Percentiles rank a stretch among this genome's conserved stretches.
phyloP scores from a whole-genome alignment of 2,113 vertebrate species.

The Colius striatus region DNA sequence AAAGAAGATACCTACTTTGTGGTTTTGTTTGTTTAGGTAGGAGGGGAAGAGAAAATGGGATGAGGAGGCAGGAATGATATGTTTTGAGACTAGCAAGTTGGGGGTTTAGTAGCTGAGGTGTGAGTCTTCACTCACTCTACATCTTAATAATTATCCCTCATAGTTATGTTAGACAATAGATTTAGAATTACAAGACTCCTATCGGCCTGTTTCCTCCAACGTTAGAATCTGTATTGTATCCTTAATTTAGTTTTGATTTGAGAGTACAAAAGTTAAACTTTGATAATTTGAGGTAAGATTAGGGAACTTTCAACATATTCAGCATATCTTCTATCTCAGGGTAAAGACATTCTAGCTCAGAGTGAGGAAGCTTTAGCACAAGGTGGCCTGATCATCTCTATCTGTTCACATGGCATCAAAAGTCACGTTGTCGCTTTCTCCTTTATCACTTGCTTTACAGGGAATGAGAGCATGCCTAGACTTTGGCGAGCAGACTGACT shows the following conservation, averaged over 20 bases:
- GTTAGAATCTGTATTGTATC: background rate
- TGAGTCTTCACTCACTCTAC: background rate
- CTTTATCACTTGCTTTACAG: background rate
- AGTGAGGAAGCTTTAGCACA: background rate
- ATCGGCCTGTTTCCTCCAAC: background rate
- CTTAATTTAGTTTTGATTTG: background rate
- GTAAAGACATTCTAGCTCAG: background rate
- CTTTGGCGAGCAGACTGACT: background rate
- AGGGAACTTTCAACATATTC: background rate
- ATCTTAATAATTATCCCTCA: background rate
- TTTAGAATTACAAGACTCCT: background rate
- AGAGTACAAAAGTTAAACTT: background rate
- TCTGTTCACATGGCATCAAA: background rate
- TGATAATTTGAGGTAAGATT: background rate
- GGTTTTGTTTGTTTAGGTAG: background rate
- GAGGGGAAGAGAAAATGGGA: background rate
- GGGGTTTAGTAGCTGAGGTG: background rate
- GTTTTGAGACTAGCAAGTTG: background rate
- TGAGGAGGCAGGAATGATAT: background rate
- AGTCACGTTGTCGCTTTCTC: background rate
- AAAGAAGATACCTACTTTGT: background rate
- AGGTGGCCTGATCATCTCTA: background rate
- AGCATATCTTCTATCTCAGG: background rate
- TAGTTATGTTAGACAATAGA: background rate
- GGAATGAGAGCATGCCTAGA: background rate